Percentiles rank a stretch among this genome's conserved stretches.
phyloP scores from a whole-genome alignment of 2,888 invertebrate genomes.

The Plutella xylostella region DNA sequence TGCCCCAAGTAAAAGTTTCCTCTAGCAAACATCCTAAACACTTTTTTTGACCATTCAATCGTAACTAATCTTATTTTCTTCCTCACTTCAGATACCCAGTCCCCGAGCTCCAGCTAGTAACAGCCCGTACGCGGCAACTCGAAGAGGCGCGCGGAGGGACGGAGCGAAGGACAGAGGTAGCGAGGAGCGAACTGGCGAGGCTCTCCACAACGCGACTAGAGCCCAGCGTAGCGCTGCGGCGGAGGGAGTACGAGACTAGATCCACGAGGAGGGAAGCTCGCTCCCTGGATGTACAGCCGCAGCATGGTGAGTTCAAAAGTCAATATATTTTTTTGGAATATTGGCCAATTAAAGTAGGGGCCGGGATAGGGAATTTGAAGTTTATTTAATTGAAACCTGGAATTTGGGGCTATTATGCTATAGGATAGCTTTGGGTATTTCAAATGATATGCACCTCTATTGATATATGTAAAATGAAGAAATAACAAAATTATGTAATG shows the following conservation, averaged over 20 bases:
- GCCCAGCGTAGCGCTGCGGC: slow-evolving; percentile 79
- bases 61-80: neutral
- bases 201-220: slow-evolving; percentile 76
- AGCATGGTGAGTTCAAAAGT: slow-evolving; percentile 32
- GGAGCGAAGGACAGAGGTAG: slow-evolving; percentile 74
- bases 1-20: too few relatives aligned
- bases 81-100: slow-evolving; percentile 44
- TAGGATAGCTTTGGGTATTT: too few relatives aligned
- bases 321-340: too few relatives aligned
- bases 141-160: slow-evolving; percentile 75
- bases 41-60: too few relatives aligned
- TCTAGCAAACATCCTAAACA: too few relatives aligned
- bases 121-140: slow-evolving; percentile 79
- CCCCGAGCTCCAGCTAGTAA: slow-evolving; percentile 75
- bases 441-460: too few relatives aligned
- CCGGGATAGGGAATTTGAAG: too few relatives aligned
- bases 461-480: too few relatives aligned
- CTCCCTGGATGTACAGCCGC: slow-evolving; percentile 59
- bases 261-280: slow-evolving; percentile 47
- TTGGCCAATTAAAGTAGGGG: too few relatives aligned
- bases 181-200: slow-evolving; percentile 75
- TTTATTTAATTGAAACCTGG: too few relatives aligned
- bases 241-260: slow-evolving; percentile 79
- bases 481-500: too few relatives aligned
- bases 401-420: too few relatives aligned